Percentiles rank a stretch among this genome's conserved stretches.
phyloP scores from a whole-genome alignment of 92 coral and sea anemone genomes.

The Parazoanthus atlanticus region DNA sequence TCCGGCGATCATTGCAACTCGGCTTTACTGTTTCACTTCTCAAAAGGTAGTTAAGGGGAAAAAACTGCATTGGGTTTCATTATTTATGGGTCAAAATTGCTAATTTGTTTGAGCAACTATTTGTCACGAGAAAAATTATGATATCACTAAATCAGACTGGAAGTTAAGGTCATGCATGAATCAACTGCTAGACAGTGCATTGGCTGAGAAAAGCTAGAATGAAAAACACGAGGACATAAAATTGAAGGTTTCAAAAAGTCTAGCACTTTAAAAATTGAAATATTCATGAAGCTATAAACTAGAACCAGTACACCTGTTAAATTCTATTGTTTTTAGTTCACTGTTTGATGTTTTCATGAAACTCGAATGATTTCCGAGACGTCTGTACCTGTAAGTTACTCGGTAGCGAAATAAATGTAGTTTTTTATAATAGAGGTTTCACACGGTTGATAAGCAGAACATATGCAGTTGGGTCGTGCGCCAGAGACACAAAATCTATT shows the following conservation, averaged over 20 bases:
- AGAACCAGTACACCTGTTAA: background rate
- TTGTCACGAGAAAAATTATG: slow-evolving; percentile 17
- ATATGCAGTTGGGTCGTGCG: background rate
- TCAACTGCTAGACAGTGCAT: background rate
- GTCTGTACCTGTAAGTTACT: background rate
- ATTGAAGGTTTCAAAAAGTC: background rate
- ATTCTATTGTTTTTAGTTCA: background rate
- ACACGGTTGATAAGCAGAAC: background rate
- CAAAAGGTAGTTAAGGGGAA: slow-evolving; percentile 3
- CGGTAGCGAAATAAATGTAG: background rate
- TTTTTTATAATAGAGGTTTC: background rate
- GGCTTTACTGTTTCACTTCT: background rate
- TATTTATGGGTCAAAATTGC: slow-evolving; percentile 21
- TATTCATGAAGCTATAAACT: background rate
- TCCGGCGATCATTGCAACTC: slow-evolving; percentile 22
- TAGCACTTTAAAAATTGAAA: background rate
- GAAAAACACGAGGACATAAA: background rate
- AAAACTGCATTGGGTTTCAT: background rate
- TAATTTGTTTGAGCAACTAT: background rate
- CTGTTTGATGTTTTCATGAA: background rate
- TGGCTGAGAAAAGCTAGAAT: background rate
- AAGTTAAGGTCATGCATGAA: background rate
- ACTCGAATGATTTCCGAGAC: background rate
- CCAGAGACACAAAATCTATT: slow-evolving; percentile 16
- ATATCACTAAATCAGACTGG: background rate